Evolutionary conservation across 2,797 vertebrate species (phyloP).

Genomic region (Sorex maritimensis): DNA sequence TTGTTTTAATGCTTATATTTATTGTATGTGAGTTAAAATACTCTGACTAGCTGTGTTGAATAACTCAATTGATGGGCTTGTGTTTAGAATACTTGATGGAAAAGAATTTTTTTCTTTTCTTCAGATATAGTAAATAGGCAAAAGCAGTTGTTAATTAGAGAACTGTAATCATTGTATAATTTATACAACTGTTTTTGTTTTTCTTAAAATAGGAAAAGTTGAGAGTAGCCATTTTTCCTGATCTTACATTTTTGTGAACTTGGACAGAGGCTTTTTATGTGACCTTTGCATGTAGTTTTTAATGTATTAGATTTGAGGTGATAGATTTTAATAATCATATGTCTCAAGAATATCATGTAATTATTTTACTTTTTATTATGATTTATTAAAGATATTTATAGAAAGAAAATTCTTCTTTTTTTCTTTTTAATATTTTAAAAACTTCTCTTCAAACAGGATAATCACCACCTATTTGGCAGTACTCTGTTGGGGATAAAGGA

Average conservation of each 20-base stretch:
- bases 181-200: background rate
- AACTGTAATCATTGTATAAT: background rate
- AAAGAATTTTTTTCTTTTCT: conserved; percentile 53
- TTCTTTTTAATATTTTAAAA: conserved; percentile 58
- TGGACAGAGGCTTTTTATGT: conserved; percentile 54
- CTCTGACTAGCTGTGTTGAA: background rate
- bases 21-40: conserved; percentile 66
- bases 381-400: conserved; percentile 55
- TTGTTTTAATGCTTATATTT: conserved; percentile 59
- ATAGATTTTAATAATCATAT: conserved; percentile 62
- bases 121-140: conserved; percentile 39
- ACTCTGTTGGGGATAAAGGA: conserved; percentile 97
- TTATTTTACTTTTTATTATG: conserved; percentile 61
- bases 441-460: conserved; percentile 92
- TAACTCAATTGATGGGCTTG: background rate
- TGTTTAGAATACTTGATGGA: background rate
- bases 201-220: conserved; percentile 60
- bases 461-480: conserved; percentile 98
- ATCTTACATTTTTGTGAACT: conserved; percentile 60
- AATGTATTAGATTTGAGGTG: conserved; percentile 11
- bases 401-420: conserved; percentile 45
- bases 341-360: conserved; percentile 12
- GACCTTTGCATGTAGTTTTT: conserved; percentile 56
- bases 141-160: too few relatives aligned
- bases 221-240: background rate